These are phyloP conservation scores for Andrena haemorrhoa DNA, from an alignment of 2,888 invertebrate genomes.

Conservation along the genomic window DNA sequence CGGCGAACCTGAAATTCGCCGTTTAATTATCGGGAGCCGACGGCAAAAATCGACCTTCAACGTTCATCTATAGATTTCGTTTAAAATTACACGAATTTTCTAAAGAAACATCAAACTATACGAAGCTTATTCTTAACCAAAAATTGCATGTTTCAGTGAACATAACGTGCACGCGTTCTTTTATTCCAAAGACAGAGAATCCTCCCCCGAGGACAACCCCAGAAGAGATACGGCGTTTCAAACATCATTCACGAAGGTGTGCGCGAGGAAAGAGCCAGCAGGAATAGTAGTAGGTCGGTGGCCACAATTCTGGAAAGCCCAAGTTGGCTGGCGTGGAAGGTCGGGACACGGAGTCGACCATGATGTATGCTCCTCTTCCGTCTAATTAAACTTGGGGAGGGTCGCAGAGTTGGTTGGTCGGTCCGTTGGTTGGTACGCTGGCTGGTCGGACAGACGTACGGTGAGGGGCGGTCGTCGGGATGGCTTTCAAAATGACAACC, in stretches of 20 bases:
- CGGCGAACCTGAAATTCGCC: too few relatives aligned
- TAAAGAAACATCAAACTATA: too few relatives aligned
- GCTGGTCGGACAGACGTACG: conserved; percentile 66
- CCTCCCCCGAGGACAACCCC: conserved; percentile 18
- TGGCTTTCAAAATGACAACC: conserved; percentile 78
- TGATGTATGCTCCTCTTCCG: conserved; percentile 79
- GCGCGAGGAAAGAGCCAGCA: conserved; percentile 38
- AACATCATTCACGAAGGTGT: conserved; percentile 54
- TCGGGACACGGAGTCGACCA: conserved; percentile 75
- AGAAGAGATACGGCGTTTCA: conserved; percentile 39
- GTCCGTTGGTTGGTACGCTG: conserved; percentile 64
- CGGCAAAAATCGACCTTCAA: too few relatives aligned
- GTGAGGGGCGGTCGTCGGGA: conserved; percentile 68
- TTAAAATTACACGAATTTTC: too few relatives aligned
- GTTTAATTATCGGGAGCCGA: too few relatives aligned
- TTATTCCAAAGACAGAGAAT: background rate
- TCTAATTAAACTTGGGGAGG: conserved; percentile 81
- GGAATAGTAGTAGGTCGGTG: conserved; percentile 67
- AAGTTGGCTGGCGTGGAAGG: conserved; percentile 69
- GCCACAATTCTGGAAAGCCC: conserved; percentile 74
- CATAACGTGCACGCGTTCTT: too few relatives aligned
- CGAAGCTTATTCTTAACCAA: background rate
- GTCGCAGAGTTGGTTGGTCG: conserved; percentile 73
- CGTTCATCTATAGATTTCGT: too few relatives aligned
- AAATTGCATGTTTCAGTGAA: background rate